Base-by-base conservation (phyloP, 35 echinoderm and acorn worm species). In the Ophioderma brevispina region DNA sequence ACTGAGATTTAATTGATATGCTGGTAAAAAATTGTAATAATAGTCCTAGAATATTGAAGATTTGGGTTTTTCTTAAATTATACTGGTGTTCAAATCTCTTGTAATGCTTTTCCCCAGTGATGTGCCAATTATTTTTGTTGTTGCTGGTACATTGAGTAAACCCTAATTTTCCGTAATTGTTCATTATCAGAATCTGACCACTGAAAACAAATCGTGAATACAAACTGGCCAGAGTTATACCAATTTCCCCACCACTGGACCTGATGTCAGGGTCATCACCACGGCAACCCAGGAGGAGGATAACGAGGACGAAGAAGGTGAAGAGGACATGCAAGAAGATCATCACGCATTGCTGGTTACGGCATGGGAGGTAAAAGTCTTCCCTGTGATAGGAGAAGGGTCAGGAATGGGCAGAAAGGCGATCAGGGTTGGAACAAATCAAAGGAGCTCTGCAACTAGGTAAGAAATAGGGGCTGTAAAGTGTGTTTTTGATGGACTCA, bases 351-450 rank as follows among this genome's bases (percentile, higher is more conserved):
- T 95, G 30, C 85, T 95, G 55, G 93, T 95, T 56, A 86, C 86
- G 36, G 93, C 93, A 35, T 95, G 93, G 93, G 93, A 95, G 77
- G 80, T 84, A 35, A 95, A 95, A 56, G 93, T 95, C 21, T 95
- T 95, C 80, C 89, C 88, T 0, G 93, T 95, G 55, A 95, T 42
- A 70, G 93, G 78, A 87, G 93, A 35, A n/a, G 93, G 34, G 91
- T 95, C 64, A 59, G 93, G 40, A 95, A 95, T 40, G 93, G 64
- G 93, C 93, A 0, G 93, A 95, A 38, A 64, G 93, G 21, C 41
- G 88, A 79, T 95, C 89, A 28, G 93, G 89, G 34, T 75, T 95
- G 79, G 89, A 95, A 31, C 93, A 95, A 76, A 95, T 95, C 34
- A 95, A 95, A 55, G 93, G 93, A 78, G 93, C 88, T 56, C 70